A percentile compares a stretch with the other conserved stretches of the same genome.
phyloP scores from a whole-genome alignment of 1,140 invertebrate genomes.

The Bombus soroeensis region DNA sequence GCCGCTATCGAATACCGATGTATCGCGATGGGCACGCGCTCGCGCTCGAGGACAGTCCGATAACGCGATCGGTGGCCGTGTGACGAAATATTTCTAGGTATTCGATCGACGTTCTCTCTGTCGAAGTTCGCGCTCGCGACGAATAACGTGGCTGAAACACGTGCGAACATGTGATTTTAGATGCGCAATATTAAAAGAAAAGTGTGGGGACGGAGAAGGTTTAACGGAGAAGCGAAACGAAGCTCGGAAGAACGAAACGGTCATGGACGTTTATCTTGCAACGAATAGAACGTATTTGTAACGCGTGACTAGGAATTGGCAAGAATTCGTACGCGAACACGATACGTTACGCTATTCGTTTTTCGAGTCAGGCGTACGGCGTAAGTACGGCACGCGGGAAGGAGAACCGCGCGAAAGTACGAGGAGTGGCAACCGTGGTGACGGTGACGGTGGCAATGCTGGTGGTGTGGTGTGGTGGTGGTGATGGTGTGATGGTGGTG shows the following conservation, averaged over 20 bases:
- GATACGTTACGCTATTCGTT: background rate
- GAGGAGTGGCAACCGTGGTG: background rate
- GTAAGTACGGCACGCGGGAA: background rate
- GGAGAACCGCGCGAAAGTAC: background rate
- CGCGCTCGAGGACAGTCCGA: conserved; percentile 8
- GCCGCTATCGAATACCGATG: background rate
- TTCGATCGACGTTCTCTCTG: background rate
- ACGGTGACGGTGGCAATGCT: no score
- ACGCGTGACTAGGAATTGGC: no score
- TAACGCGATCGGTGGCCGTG: background rate
- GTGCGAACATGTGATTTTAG: no score
- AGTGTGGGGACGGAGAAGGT: fast-evolving
- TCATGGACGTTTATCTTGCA: no score
- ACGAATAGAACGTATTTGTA: background rate
- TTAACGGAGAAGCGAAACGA: no score
- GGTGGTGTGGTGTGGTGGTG: no score
- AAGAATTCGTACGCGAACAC: background rate
- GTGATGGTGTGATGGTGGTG: background rate
- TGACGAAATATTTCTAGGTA: background rate
- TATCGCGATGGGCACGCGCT: background rate
- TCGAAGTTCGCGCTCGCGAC: background rate
- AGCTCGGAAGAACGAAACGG: no score
- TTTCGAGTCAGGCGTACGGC: background rate
- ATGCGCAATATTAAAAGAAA: no score
- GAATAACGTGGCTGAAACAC: no score